A percentile compares a stretch with the other conserved stretches of the same genome.
Evolutionary conservation across 2,888 invertebrate genomes (phyloP).

Genomic region (Pammene fasciana): DNA sequence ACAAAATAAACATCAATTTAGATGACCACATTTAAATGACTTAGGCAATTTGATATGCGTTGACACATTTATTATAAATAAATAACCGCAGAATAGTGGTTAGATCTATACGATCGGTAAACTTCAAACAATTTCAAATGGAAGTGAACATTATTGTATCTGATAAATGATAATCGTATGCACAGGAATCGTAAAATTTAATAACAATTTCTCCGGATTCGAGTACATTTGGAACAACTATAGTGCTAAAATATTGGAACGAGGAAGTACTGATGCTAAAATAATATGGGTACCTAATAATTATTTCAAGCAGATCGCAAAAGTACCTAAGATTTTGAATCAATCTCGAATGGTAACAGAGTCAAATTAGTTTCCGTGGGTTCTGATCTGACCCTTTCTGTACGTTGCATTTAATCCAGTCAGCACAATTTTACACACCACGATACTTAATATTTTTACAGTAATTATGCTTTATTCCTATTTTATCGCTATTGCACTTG

Average conservation of each 20-base stretch:
- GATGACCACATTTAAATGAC: conserved; percentile 1
- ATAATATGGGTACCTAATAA: too few species aligned
- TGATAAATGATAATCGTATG: conserved; percentile 10
- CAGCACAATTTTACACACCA: neutral
- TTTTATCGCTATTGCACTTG: too few species aligned
- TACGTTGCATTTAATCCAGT: too few species aligned
- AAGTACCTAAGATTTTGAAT: too few species aligned
- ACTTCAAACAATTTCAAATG: conserved; percentile 1
- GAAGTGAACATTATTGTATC: neutral
- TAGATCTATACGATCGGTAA: neutral
- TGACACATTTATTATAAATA: conserved; percentile 7
- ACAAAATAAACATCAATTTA: conserved; percentile 1
- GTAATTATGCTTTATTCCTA: too few species aligned
- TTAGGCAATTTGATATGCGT: neutral
- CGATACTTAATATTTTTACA: neutral
- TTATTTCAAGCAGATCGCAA: too few species aligned
- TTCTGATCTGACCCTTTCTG: too few species aligned
- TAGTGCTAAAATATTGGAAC: neutral
- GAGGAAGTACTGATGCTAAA: neutral
- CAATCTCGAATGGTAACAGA: too few species aligned
- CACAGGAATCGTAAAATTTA: conserved; percentile 14
- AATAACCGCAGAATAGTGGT: neutral
- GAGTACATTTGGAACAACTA: neutral
- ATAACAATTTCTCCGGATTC: conserved; percentile 3
- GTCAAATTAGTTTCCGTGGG: too few species aligned